These are phyloP conservation scores for Palythoa caribaeorum DNA, from an alignment of 92 coral and sea anemone genomes.

Conservation along the genomic window DNA sequence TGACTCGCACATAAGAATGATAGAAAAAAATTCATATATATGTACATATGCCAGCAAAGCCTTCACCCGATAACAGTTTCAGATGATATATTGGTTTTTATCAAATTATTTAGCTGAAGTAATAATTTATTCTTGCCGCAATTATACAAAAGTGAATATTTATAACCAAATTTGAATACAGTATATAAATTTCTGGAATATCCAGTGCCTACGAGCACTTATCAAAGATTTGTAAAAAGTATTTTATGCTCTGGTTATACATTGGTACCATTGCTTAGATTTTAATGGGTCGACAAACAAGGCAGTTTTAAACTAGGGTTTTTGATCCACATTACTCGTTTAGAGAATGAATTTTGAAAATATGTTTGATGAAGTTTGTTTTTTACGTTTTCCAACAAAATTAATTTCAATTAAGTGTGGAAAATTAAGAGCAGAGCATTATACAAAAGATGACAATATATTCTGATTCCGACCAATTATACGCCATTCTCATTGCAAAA, in stretches of 20 bases:
- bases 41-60: background rate
- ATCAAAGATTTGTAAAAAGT: background rate
- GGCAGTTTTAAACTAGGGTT: slow-evolving; percentile 1
- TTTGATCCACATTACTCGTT: background rate
- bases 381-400: background rate
- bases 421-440: background rate
- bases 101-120: slow-evolving; percentile 30
- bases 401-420: background rate
- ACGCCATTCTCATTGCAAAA: background rate
- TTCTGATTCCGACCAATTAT: background rate
- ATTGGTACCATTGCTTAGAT: background rate
- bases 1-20: background rate
- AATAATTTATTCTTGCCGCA: slow-evolving; percentile 29
- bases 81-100: slow-evolving; percentile 38
- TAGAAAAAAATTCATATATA: background rate
- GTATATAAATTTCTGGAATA: background rate
- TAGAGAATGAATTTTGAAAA: background rate
- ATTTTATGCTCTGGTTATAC: background rate
- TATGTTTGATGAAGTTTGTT: background rate
- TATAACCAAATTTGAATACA: slow-evolving; percentile 22
- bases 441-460: background rate
- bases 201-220: slow-evolving; percentile 1
- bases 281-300: slow-evolving; percentile 14
- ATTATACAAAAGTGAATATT: slow-evolving; percentile 26
- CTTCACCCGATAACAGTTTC: background rate